phyloP scores from a whole-genome alignment of 2,113 vertebrate genomes.

The Ameiurus melas region DNA sequence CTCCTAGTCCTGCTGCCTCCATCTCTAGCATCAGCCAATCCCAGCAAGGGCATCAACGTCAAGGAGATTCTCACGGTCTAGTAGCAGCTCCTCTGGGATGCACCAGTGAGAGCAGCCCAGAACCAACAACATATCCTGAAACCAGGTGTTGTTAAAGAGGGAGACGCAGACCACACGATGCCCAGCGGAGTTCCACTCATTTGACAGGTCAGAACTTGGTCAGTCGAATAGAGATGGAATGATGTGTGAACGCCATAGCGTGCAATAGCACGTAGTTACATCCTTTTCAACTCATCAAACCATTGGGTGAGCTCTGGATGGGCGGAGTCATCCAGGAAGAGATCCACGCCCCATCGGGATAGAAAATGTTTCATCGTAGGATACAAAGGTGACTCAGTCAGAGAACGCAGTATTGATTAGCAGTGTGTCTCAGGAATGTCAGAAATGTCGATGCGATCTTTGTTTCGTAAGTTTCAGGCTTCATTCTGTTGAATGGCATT shows the following conservation, averaged over 20 bases:
- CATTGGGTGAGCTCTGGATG: background rate
- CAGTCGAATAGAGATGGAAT: background rate
- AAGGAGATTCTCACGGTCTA: conserved; percentile 92
- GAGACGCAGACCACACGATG: conserved; percentile 83
- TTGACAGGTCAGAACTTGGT: conserved; percentile 84
- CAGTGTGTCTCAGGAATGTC: background rate
- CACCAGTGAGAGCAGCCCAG: conserved; percentile 82
- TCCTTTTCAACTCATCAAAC: background rate
- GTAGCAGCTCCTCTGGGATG: conserved; percentile 88
- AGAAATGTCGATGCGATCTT: background rate
- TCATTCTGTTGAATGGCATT: background rate
- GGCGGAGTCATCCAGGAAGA: background rate
- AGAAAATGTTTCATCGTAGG: too few species aligned
- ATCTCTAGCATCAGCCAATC: conserved; percentile 85
- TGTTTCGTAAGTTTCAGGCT: background rate
- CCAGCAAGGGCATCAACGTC: conserved; percentile 91
- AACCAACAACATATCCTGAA: conserved; percentile 83
- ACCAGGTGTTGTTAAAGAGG: conserved; percentile 77
- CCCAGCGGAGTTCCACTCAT: conserved; percentile 97
- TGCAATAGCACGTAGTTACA: background rate
- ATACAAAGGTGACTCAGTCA: background rate
- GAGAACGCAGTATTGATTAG: background rate
- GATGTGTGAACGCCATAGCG: background rate
- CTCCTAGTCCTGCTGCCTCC: conserved; percentile 77
- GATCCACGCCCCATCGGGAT: background rate